Evolutionary conservation across 53 echinoderm and acorn worm species (phyloP).

Genomic region (Pentamera pediparva): DNA sequence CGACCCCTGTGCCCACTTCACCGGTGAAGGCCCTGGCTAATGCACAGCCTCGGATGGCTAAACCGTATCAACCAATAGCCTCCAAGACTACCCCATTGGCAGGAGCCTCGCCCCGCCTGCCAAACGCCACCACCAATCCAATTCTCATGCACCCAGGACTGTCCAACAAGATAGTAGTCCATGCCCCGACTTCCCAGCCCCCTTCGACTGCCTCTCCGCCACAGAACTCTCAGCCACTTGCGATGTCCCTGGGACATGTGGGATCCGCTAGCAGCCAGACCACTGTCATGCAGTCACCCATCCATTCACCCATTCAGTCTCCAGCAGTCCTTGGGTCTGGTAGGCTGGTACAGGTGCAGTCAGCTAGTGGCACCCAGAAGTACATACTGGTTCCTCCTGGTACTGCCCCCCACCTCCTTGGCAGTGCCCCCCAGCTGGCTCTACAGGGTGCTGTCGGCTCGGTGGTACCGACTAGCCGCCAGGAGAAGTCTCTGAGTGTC

Average conservation of each 20-base stretch:
- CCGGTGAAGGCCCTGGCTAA: not conserved
- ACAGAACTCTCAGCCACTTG: not conserved
- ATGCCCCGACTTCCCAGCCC: slow-evolving; percentile 45
- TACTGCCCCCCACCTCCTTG: slow-evolving; percentile 15
- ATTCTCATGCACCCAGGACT: slow-evolving; percentile 66
- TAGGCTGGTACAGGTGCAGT: slow-evolving; percentile 20
- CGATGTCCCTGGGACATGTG: slow-evolving; percentile 2
- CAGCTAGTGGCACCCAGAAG: slow-evolving; percentile 33
- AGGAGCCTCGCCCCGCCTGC: not conserved
- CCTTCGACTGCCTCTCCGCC: not conserved
- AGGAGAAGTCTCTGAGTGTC: slow-evolving; percentile 7
- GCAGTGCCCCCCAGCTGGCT: not conserved
- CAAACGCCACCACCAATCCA: slow-evolving; percentile 41
- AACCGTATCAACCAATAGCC: not conserved
- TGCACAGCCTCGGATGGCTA: not conserved
- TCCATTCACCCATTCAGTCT: not conserved
- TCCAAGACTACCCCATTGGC: too few species aligned
- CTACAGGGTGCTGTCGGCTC: slow-evolving; percentile 31
- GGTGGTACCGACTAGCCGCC: slow-evolving; percentile 35
- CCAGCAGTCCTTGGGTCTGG: slow-evolving; percentile 4
- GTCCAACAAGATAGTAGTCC: slow-evolving; percentile 77
- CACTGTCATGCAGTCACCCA: not conserved
- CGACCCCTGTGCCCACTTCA: not conserved
- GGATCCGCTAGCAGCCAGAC: not conserved
- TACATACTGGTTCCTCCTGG: slow-evolving; percentile 48